A percentile compares a stretch with the other conserved stretches of the same genome.
Conservation (phyloP, 2,888 invertebrate genomes). For the Schizotus pectinicornis region DNA sequence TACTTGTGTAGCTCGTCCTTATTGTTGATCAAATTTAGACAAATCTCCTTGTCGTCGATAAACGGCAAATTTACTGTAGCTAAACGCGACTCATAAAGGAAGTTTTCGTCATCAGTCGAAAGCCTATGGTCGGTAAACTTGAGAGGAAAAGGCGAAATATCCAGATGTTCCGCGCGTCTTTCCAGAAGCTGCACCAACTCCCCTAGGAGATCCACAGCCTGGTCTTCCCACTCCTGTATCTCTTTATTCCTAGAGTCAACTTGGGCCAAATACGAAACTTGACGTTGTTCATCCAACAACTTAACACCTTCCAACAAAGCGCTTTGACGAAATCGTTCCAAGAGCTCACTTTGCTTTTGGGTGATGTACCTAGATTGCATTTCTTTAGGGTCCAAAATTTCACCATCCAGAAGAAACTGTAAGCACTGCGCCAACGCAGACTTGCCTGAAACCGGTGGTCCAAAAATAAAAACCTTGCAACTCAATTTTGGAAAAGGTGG, state of each 20-base stretch:
- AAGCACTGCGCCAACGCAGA: conserved; percentile 64
- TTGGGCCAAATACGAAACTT: conserved; percentile 34
- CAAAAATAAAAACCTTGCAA: conserved; percentile 66
- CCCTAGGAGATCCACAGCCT: neutral
- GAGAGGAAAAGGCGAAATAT: too few species aligned
- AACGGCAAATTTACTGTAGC: conserved; percentile 1
- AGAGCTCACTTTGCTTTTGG: conserved; percentile 40
- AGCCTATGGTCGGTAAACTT: neutral
- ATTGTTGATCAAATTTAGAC: conserved; percentile 28
- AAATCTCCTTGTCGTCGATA: conserved; percentile 23
- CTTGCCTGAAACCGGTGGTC: conserved; percentile 68
- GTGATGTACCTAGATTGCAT: conserved; percentile 40
- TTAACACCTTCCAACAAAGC: conserved; percentile 44
- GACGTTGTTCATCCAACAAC: conserved; percentile 41
- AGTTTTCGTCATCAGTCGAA: too few species aligned
- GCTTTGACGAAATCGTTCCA: conserved; percentile 56
- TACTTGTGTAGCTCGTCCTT: conserved; percentile 32
- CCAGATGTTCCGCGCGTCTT: too few species aligned
- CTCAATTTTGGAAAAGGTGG: conserved; percentile 65
- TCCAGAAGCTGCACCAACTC: neutral
- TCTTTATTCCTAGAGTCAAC: conserved; percentile 33
- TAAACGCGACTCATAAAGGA: neutral
- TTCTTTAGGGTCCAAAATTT: conserved; percentile 57
- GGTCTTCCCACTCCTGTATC: conserved; percentile 57
- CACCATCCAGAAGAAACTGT: conserved; percentile 61